Evolutionary conservation across 2,797 vertebrate species (phyloP).

Genomic region (Gorsachius magnificus): DNA sequence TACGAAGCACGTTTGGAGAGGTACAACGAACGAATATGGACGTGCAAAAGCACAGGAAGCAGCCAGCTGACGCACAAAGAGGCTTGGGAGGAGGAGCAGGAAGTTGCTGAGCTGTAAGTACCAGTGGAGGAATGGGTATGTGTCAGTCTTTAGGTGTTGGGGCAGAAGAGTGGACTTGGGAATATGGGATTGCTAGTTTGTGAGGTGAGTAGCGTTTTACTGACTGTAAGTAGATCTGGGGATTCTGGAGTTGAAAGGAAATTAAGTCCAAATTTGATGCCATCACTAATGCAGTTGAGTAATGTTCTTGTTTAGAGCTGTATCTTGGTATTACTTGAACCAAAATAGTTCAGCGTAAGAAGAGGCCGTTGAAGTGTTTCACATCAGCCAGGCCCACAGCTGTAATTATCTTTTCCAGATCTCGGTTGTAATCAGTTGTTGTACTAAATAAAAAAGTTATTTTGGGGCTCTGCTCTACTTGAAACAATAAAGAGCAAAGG

Average conservation of each 20-base stretch:
- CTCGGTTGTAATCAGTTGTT: not conserved
- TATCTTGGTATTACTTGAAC: not conserved
- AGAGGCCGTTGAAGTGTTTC: not conserved
- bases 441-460: not conserved
- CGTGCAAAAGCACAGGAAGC: slow-evolving; percentile 98
- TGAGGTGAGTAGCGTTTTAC: not conserved
- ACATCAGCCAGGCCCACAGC: not conserved
- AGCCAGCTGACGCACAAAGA: slow-evolving; percentile 96
- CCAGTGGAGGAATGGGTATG: not conserved
- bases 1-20: slow-evolving; percentile 90
- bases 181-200: not conserved
- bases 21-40: slow-evolving; percentile 94
- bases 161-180: not conserved
- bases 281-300: not conserved
- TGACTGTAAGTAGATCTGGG: not conserved
- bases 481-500: not conserved
- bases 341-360: not conserved
- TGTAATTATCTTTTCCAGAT: not conserved
- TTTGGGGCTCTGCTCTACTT: not conserved
- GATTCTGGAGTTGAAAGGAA: not conserved
- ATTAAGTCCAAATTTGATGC: not conserved
- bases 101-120: slow-evolving; percentile 98
- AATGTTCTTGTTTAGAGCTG: not conserved
- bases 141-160: not conserved
- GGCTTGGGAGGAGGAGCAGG: slow-evolving; percentile 99